Base-by-base conservation (phyloP, 2,113 vertebrate species). In the Pelecanus crispus region DNA sequence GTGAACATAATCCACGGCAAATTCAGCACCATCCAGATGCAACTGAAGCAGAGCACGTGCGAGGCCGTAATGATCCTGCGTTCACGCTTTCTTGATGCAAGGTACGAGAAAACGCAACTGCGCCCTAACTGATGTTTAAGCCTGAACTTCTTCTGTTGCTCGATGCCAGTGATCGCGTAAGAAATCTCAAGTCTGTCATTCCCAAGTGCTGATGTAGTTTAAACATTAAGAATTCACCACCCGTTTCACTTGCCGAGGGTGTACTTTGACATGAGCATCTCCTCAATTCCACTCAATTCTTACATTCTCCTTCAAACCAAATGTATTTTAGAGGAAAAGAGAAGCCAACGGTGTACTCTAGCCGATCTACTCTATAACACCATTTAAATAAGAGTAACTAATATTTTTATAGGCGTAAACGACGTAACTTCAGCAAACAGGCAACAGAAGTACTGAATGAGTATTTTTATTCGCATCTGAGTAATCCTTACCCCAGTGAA, bases 401-500 rank as follows among this genome's bases (percentile, higher is more conserved):
- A 9, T 83, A 3, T 96, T 42, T 95, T 89, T 47, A 6, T 86
- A 99, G 98, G 96, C 98, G 98, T 17, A 99, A 99, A 92, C 97
- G 98, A 50, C 98, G 98, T 84, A 99, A 99, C 96, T 99, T 99
- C 97, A 99, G 99, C 98, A 99, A 99, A 80, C 99, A 99, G 97
- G 99, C 99, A 5, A 99, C 98, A 0, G 99, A 99, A 96, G 99
- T 99, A 73, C 98, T 99, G 96, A 99, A 99, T 8, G 99, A 99
- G 63, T 99, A 99, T 97, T 99, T 99, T 88, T 99, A 99, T 95
- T 99, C 99, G 7, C 99, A 99, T 88, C 97, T 99, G 95, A 99
- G 98, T 74, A 99, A 99, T 86, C 99, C 99, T 32, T 99, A 99
- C 94, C 99, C 99, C 81, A 99, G 99, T 20, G 98, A 99, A 96